These are phyloP conservation scores for Lycocorax pyrrhopterus DNA, from an alignment of 2,113 vertebrate species.

Conservation along the genomic window DNA sequence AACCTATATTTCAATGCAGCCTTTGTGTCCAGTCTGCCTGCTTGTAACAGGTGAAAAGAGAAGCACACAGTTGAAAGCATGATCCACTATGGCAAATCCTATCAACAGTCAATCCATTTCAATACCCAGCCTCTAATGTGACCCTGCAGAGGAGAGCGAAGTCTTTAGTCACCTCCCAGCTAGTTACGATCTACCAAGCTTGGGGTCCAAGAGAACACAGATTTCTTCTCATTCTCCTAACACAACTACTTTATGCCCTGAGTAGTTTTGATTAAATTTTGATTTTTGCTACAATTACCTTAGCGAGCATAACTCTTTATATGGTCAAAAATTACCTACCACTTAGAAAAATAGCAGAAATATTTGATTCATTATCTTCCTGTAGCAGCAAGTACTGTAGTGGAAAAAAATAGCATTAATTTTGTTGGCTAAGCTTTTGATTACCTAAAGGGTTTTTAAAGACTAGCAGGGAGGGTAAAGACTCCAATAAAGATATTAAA, in stretches of 20 bases:
- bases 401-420: neutral
- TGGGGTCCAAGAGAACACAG: neutral
- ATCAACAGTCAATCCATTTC: constrained; percentile 52
- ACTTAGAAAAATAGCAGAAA: neutral
- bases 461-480: neutral
- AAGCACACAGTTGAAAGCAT: neutral
- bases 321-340: neutral
- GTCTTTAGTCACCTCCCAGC: neutral
- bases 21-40: constrained; percentile 3
- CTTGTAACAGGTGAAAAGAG: neutral
- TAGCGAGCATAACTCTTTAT: neutral
- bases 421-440: neutral
- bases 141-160: neutral
- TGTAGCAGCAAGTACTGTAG: neutral
- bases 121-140: neutral
- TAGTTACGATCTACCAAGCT: neutral
- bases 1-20: constrained; percentile 26
- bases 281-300: neutral
- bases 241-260: neutral
- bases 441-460: neutral
- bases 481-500: constrained; percentile 3
- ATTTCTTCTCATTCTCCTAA: neutral
- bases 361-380: neutral
- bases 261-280: neutral
- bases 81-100: constrained; percentile 48